Percentiles rank a stretch among this genome's conserved stretches.
phyloP scores from a whole-genome alignment of 2,113 vertebrate genomes.

The Marmota flaviventris region DNA sequence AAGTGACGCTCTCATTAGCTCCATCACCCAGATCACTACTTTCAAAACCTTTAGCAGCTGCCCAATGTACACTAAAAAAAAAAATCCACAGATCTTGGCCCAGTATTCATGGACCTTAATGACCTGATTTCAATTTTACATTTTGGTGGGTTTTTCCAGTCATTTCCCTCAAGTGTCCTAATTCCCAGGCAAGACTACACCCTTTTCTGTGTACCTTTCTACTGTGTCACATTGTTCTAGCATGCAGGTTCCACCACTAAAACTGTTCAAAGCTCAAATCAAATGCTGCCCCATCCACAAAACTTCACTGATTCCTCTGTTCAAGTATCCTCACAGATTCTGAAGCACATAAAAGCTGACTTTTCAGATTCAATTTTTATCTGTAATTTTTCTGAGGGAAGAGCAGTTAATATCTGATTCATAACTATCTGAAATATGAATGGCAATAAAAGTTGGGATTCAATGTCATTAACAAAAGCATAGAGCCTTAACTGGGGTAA shows the following conservation, averaged over 20 bases:
- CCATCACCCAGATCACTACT: neutral
- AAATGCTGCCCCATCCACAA: neutral
- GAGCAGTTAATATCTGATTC: neutral
- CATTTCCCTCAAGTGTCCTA: neutral
- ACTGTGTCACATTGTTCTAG: accelerated
- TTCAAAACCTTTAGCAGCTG: neutral
- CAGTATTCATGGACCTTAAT: neutral
- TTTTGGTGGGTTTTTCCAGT: too few relatives aligned
- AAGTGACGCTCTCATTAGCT: neutral
- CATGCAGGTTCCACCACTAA: neutral
- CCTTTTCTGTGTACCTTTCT: accelerated
- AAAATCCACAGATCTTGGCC: neutral
- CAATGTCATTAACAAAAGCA: neutral
- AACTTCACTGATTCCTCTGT: too few relatives aligned
- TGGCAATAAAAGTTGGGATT: neutral
- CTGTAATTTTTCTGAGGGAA: neutral
- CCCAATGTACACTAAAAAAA: neutral
- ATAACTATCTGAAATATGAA: neutral
- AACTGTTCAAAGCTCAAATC: neutral
- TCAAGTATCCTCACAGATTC: neutral
- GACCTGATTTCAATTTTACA: neutral
- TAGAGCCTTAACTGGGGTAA: neutral
- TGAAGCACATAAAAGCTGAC: neutral
- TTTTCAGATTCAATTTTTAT: neutral
- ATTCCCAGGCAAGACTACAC: neutral